phyloP scores from a whole-genome alignment of 2,888 invertebrate species.

The Muschampia plurimacula region DNA sequence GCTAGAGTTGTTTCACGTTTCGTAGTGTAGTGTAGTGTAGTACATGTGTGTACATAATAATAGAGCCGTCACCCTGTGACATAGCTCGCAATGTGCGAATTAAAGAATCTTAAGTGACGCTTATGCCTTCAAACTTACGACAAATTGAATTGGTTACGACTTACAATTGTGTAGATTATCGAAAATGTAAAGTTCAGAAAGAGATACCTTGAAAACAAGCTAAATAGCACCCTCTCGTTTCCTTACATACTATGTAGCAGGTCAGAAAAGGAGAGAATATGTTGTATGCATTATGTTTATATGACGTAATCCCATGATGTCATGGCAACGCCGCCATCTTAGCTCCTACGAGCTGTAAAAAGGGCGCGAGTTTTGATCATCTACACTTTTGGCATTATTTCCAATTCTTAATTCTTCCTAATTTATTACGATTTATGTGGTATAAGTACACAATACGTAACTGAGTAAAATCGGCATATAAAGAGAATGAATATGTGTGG shows the following conservation, averaged over 20 bases:
- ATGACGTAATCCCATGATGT: constrained; percentile 76
- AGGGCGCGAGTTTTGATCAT: constrained; percentile 20
- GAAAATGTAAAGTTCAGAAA: constrained; percentile 48
- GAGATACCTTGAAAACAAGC: constrained; percentile 62
- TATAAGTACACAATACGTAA: too few species aligned
- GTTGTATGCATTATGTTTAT: constrained; percentile 55
- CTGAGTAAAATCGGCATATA: too few species aligned
- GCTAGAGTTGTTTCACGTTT: too few species aligned
- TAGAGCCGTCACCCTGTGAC: too few species aligned
- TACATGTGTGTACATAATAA: too few species aligned
- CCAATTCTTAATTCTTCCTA: too few species aligned
- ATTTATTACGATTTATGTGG: too few species aligned
- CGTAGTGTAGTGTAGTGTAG: too few species aligned
- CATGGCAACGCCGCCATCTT: constrained; percentile 63
- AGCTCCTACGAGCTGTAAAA: not conserved
- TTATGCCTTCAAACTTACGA: constrained; percentile 1
- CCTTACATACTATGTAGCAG: not conserved
- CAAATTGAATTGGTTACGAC: not conserved
- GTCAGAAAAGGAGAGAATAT: constrained; percentile 55
- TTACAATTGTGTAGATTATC: not conserved
- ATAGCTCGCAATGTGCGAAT: not conserved
- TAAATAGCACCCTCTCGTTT: not conserved
- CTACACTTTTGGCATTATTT: too few species aligned
- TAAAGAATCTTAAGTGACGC: not conserved
- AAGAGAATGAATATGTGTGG: too few species aligned